phyloP scores from a whole-genome alignment of 1,140 invertebrate genomes.

The Orius insidiosus region DNA sequence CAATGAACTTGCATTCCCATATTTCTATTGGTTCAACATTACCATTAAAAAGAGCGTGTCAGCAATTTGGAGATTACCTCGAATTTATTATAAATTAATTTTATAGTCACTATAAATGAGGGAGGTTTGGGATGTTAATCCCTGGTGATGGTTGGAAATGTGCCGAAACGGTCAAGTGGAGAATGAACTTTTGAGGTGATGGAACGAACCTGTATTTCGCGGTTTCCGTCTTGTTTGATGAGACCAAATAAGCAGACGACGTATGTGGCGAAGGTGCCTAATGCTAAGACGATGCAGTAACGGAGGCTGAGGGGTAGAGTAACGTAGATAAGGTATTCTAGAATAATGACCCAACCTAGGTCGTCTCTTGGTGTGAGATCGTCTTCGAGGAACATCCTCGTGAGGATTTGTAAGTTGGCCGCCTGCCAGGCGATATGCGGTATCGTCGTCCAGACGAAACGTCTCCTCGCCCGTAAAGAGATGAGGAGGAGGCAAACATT shows the following conservation, averaged over 20 bases:
- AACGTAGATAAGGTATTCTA: conserved; percentile 71
- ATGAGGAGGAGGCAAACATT: conserved; percentile 34
- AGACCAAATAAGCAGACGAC: conserved; percentile 32
- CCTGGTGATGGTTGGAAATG: too few species aligned
- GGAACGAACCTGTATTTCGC: conserved; percentile 35
- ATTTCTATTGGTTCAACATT: too few species aligned
- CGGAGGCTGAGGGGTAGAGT: conserved; percentile 54
- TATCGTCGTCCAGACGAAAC: conserved; percentile 32
- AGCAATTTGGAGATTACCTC: too few species aligned
- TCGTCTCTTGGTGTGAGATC: conserved; percentile 36
- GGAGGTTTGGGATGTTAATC: too few species aligned
- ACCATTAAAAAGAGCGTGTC: too few species aligned
- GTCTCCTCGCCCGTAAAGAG: conserved; percentile 27
- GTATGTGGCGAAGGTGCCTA: conserved; percentile 39
- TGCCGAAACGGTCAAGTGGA: too few species aligned
- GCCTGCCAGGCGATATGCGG: conserved; percentile 44
- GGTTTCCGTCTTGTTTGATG: conserved; percentile 28
- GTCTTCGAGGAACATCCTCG: conserved; percentile 34
- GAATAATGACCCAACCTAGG: conserved; percentile 61
- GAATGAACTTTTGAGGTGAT: background rate
- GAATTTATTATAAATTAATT: too few species aligned
- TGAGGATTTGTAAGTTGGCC: conserved; percentile 39
- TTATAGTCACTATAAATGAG: too few species aligned
- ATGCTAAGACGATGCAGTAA: conserved; percentile 39
- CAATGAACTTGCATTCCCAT: too few species aligned